phyloP scores from a whole-genome alignment of 2,888 invertebrate species.

The Stenolophus ochropezus region DNA sequence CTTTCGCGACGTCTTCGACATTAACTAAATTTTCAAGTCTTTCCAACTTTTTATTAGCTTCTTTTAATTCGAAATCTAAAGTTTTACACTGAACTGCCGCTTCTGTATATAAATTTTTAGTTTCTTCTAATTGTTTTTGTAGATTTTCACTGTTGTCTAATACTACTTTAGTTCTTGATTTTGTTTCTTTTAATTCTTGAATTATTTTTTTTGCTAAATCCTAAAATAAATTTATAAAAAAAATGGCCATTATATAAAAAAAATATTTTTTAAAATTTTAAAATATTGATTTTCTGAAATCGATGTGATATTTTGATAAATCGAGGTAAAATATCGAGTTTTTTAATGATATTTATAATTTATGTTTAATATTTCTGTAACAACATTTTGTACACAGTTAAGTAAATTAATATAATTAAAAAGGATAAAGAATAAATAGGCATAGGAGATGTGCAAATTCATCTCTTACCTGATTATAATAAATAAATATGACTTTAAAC shows the following conservation, averaged over 20 bases:
- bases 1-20: not conserved
- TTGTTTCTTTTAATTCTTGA: not conserved
- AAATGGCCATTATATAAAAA: not conserved
- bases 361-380: too few relatives aligned
- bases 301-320: too few relatives aligned
- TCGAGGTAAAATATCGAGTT: too few relatives aligned
- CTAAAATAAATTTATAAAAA: not conserved
- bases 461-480: too few relatives aligned
- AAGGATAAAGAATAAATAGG: too few relatives aligned
- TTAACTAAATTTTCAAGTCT: conserved; percentile 13
- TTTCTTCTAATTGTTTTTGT: conserved; percentile 65
- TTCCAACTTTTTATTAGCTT: conserved; percentile 27
- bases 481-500: too few relatives aligned
- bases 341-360: too few relatives aligned
- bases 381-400: too few relatives aligned
- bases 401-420: too few relatives aligned
- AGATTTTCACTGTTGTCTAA: conserved; percentile 54
- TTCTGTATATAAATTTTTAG: conserved; percentile 2
- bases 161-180: conserved; percentile 54
- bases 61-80: conserved; percentile 16
- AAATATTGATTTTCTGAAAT: too few relatives aligned
- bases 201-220: conserved; percentile 3
- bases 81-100: conserved; percentile 22
- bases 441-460: too few relatives aligned
- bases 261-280: not conserved